Evolutionary conservation across 2,888 invertebrate genomes (phyloP), one percentile per base, ranked within the genome.

Genomic region (Clanis bilineata): DNA sequence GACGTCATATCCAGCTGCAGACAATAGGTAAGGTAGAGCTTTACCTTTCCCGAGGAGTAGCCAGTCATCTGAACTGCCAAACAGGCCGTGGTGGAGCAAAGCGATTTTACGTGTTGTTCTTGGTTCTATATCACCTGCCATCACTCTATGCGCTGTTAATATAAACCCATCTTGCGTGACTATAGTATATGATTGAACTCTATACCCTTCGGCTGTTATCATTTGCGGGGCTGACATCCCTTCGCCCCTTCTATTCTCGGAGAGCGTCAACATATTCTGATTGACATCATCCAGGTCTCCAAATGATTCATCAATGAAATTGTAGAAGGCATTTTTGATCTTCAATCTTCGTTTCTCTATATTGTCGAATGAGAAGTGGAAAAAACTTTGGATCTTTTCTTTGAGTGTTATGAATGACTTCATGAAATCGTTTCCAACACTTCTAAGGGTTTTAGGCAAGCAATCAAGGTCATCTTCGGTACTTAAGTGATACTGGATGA

Each of bases 1-100:
- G 0, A 93, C 92, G 64, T 93, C 93, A 64, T 86, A 93, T 7
- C 91, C 90, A 4, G 80, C 79, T 57, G 95, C 82, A 83, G 90
- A 80, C 85, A 95, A 56, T 36, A 80, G 61, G 63, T 79, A 83
- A 0, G 83, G 79, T 4, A 85, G 62, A 9, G 79, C 67, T 59
- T 64, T 68, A n/a, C 72, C 67, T 18, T 73, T 64, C 2, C 81
- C 81, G 23, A 81, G 71, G 10, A 82, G 60, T 18, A 83, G 57
- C 83, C 83, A 83, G 61, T 85, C 82, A 36, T 75, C 75, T n/a
- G 83, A 74, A 62, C 78, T 79, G 1, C 80, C 82, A 59, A 80
- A 64, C 18, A 85, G 36, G 0, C 83, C 85, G 51, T 84, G 84
- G 41, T 77, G 75, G 5, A 85, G 58, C 9, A 86, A 58, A 1